Conservation (phyloP, 37 sponge, comb jelly and placozoan genomes). For the Diacarnus erythraeanus region DNA sequence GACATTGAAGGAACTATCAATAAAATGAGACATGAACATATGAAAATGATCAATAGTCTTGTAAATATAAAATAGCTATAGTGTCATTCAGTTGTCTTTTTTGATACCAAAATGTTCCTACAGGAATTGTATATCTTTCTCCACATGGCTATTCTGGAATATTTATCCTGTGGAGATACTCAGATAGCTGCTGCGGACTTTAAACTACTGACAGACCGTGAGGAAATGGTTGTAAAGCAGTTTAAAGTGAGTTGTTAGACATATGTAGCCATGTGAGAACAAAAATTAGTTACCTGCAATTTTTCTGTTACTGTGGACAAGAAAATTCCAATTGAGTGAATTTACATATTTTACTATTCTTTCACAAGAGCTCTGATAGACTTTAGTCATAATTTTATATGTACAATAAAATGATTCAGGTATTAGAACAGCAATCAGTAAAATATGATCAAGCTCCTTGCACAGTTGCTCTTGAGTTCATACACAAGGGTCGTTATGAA, state of each 20-base stretch:
- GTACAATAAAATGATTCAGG: no score
- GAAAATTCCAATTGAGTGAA: no score
- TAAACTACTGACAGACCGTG: background rate
- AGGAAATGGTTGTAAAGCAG: slow-evolving; percentile 27
- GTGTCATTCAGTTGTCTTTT: no score
- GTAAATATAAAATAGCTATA: no score
- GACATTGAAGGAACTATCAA: background rate
- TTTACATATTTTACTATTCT: no score
- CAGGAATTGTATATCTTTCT: slow-evolving; percentile 63
- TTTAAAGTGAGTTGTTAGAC: slow-evolving; percentile 37
- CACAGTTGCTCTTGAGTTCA: background rate
- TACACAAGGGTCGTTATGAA: slow-evolving; percentile 25
- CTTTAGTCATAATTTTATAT: no score
- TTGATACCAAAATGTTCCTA: no score
- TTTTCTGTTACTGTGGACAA: no score
- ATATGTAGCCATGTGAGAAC: background rate
- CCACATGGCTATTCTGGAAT: slow-evolving; percentile 57
- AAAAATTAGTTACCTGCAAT: no score
- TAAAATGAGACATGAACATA: background rate
- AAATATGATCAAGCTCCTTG: background rate
- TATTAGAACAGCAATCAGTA: background rate
- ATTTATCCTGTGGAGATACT: slow-evolving; percentile 48
- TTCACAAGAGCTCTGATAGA: no score
- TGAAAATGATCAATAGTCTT: background rate
- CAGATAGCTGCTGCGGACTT: slow-evolving; percentile 22